Evolutionary conservation across 2,113 vertebrate species (phyloP).

Genomic region (Centropus bengalensis): DNA sequence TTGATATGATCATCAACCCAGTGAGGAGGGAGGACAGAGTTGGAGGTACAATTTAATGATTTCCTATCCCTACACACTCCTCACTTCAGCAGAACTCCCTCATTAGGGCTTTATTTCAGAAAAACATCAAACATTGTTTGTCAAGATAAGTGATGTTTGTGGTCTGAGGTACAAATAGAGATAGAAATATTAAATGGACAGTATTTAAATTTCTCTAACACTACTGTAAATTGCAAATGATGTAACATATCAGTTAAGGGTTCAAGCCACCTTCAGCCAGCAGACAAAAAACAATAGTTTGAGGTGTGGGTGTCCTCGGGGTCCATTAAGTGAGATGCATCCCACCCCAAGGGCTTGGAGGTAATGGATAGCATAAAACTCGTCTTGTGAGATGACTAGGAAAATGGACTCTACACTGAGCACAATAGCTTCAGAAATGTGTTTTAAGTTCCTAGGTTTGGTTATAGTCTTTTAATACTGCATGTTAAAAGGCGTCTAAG

Average conservation of each 20-base stretch:
- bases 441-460: neutral
- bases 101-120: neutral
- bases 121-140: neutral
- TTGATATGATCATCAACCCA: neutral
- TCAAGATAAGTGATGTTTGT: neutral
- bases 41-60: neutral
- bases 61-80: neutral
- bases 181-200: neutral
- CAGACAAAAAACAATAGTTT: neutral
- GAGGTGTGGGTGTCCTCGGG: neutral
- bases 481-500: neutral
- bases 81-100: neutral
- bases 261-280: neutral
- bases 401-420: neutral
- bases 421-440: neutral
- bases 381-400: neutral
- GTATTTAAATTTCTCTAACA: neutral
- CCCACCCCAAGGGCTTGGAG: neutral
- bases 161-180: neutral
- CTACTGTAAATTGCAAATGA: neutral
- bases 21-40: neutral
- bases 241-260: neutral
- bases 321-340: rapidly evolving
- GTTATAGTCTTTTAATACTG: neutral
- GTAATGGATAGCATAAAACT: neutral